Percentiles rank a stretch among this genome's conserved stretches.
Evolutionary conservation across 2,888 invertebrate genomes (phyloP).

Genomic region (Drosophila pegasa): DNA sequence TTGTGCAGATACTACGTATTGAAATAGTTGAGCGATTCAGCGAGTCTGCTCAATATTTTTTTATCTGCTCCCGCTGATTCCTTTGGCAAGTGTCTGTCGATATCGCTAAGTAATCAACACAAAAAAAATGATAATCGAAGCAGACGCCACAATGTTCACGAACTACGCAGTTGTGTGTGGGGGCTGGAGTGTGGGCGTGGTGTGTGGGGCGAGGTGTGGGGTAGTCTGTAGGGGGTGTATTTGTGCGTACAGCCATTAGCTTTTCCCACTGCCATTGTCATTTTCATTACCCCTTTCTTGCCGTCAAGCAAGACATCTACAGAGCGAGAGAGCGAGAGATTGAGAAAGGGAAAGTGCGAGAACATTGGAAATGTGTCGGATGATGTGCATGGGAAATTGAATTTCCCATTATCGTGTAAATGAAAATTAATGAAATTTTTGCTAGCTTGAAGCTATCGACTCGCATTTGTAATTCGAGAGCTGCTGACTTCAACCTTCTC

Average conservation of each 20-base stretch:
- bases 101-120: constrained; percentile 52
- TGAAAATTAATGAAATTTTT: constrained; percentile 71
- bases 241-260: constrained; percentile 57
- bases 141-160: constrained; percentile 27
- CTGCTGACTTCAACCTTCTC: constrained; percentile 38
- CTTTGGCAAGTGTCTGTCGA: constrained; percentile 35
- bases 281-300: constrained; percentile 61
- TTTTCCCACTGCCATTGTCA: constrained; percentile 59
- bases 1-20: constrained; percentile 8
- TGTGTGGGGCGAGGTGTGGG: background rate
- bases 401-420: constrained; percentile 73
- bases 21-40: constrained; percentile 31
- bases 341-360: background rate
- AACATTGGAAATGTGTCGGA: constrained; percentile 39
- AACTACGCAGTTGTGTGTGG: constrained; percentile 21
- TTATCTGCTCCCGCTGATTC: background rate
- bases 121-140: constrained; percentile 38
- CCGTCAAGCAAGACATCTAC: background rate
- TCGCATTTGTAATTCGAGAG: constrained; percentile 45
- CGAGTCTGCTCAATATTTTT: background rate
- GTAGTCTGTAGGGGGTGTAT: too few relatives aligned
- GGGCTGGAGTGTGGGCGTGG: constrained; percentile 3
- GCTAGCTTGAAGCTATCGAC: constrained; percentile 34
- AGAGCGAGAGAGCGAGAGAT: background rate
- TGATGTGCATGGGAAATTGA: constrained; percentile 63